These are phyloP conservation scores for Resseliella maxima DNA, from an alignment of 2,888 invertebrate genomes.

Conservation along the genomic window DNA sequence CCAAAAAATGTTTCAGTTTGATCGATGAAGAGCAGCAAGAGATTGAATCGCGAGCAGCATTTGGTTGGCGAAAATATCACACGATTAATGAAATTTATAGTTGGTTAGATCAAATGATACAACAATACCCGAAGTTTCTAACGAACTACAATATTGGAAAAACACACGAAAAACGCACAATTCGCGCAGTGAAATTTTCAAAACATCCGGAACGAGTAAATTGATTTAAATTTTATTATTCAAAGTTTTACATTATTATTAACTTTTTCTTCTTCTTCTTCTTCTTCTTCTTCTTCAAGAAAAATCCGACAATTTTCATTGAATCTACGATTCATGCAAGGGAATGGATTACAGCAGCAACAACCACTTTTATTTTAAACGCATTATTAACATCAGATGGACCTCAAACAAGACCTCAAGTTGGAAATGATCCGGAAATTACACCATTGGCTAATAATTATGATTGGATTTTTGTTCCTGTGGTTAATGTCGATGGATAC, in stretches of 20 bases:
- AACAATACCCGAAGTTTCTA: conserved; percentile 66
- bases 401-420: too few species aligned
- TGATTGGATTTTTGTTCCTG: conserved; percentile 82
- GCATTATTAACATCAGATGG: conserved; percentile 75
- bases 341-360: conserved; percentile 81
- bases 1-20: conserved; percentile 65
- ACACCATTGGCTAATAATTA: conserved; percentile 73
- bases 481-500: conserved; percentile 71
- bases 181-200: conserved; percentile 65
- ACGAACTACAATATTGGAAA: conserved; percentile 67
- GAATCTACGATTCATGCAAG: conserved; percentile 76
- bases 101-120: conserved; percentile 69
- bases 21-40: conserved; percentile 59
- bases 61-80: conserved; percentile 61
- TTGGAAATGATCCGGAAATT: conserved; percentile 69
- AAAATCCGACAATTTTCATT: conserved; percentile 72
- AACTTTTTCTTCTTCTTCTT: too few species aligned
- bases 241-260: too few species aligned
- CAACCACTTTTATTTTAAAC: conserved; percentile 77
- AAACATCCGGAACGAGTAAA: conserved; percentile 57
- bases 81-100: conserved; percentile 66
- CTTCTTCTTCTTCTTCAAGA: conserved; percentile 57
- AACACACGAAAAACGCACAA: conserved; percentile 68
- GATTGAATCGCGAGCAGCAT: conserved; percentile 61
- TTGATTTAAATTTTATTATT: not conserved